Percentiles rank a stretch among this genome's conserved stretches.
Conservation (phyloP, 2,113 vertebrate genomes). For the Rhodinocichla rosea region DNA sequence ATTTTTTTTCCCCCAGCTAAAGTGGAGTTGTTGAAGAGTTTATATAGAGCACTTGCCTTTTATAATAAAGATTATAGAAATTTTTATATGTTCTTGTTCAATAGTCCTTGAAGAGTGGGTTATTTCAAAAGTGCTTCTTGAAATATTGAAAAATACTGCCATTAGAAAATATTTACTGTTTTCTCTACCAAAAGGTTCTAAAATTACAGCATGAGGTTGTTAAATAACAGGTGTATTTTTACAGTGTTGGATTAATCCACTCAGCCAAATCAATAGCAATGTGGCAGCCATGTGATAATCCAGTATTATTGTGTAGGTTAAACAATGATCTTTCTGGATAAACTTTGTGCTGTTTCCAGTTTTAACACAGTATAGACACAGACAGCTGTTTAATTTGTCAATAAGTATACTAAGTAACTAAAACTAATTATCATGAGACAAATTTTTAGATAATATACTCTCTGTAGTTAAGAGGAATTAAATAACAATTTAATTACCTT, state of each 20-base stretch:
- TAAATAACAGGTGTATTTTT: not conserved
- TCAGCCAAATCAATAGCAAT: not conserved
- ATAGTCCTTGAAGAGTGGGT: constrained; percentile 32
- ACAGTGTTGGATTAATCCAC: not conserved
- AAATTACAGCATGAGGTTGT: not conserved
- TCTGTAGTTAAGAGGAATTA: constrained; percentile 38
- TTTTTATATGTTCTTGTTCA: not conserved
- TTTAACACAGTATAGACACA: not conserved
- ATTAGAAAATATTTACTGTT: not conserved
- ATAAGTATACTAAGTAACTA: constrained; percentile 41
- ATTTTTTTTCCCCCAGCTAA: not conserved
- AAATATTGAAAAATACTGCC: not conserved
- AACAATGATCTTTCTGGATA: not conserved
- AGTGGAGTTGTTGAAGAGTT: not conserved
- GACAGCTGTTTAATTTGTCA: not conserved
- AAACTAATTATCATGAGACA: not conserved
- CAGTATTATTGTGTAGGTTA: not conserved
- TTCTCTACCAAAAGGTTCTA: not conserved
- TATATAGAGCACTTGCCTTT: not conserved
- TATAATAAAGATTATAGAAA: not conserved
- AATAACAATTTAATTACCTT: constrained; percentile 9
- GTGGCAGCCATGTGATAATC: not conserved
- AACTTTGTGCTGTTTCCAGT: not conserved
- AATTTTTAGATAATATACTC: constrained; percentile 22
- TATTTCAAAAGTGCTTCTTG: not conserved